Conservation (phyloP, 2,113 vertebrate genomes). For the Rostratula benghalensis region DNA sequence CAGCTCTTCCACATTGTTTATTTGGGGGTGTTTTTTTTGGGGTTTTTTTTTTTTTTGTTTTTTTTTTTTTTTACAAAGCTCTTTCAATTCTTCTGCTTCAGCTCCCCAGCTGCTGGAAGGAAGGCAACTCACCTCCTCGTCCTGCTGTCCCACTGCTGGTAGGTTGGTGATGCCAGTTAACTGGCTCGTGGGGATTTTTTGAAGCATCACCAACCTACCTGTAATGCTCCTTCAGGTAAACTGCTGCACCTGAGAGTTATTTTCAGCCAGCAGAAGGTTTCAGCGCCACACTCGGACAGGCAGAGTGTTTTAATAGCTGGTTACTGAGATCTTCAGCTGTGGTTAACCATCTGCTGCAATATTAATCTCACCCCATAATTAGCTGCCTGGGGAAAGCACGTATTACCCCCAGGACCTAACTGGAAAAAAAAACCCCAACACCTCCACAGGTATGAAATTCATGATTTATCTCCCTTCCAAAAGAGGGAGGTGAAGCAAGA, state of each 20-base stretch:
- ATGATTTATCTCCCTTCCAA: neutral
- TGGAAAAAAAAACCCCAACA: constrained; percentile 32
- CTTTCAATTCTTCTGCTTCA: neutral
- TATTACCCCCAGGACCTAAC: constrained; percentile 20
- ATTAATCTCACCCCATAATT: constrained; percentile 73
- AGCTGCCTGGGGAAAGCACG: constrained; percentile 64
- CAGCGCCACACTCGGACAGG: neutral
- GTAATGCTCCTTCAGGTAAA: neutral
- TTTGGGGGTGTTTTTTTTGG: too few relatives aligned
- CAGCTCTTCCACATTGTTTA: neutral
- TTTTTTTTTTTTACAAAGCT: neutral
- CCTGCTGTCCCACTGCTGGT: neutral
- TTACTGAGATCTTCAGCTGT: constrained; percentile 48
- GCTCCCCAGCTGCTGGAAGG: neutral
- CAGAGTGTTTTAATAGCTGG: constrained; percentile 1
- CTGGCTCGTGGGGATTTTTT: accelerated
- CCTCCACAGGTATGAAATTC: neutral
- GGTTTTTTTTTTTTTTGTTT: too few relatives aligned
- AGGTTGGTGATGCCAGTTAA: neutral
- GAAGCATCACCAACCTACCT: neutral
- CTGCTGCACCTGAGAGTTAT: neutral
- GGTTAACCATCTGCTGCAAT: constrained; percentile 35
- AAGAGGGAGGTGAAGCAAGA: neutral
- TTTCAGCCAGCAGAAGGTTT: neutral
- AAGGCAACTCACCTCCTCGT: too few relatives aligned